These are phyloP conservation scores for Etheostoma nigrum DNA, from an alignment of 2,797 vertebrate species.

Conservation along the genomic window DNA sequence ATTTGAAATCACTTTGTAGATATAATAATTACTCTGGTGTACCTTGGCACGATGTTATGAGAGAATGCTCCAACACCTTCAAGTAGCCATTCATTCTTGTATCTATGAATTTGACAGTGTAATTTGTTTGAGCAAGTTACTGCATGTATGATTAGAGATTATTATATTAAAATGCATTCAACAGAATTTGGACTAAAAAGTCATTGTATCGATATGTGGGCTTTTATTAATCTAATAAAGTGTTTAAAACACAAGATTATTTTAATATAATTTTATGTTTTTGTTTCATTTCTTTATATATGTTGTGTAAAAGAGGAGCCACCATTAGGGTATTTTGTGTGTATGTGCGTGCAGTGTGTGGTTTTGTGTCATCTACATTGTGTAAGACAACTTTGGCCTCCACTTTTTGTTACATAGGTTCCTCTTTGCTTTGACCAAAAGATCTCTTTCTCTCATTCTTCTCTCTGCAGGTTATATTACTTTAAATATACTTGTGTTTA, in stretches of 20 bases:
- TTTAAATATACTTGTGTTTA: background rate
- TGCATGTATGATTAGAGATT: background rate
- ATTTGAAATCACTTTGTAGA: background rate
- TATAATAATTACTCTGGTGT: background rate
- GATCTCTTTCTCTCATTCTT: background rate
- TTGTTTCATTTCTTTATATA: slow-evolving; percentile 8
- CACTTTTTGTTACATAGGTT: slow-evolving; percentile 59
- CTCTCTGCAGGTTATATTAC: background rate
- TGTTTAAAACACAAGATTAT: background rate
- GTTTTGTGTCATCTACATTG: slow-evolving; percentile 39
- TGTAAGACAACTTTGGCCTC: slow-evolving; percentile 29
- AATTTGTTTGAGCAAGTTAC: slow-evolving; percentile 1
- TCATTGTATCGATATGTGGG: background rate
- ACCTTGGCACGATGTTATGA: background rate
- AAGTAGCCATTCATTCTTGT: background rate
- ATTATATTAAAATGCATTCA: background rate
- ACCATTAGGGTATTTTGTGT: background rate
- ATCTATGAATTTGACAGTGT: background rate
- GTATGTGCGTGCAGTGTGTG: background rate
- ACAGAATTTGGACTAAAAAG: background rate
- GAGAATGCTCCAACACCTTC: background rate
- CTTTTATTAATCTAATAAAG: background rate
- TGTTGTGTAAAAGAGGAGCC: slow-evolving; percentile 17
- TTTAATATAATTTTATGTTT: background rate
- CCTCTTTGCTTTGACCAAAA: slow-evolving; percentile 56